Conservation (phyloP, 2,113 vertebrate genomes). For the Tylochromis polylepis region DNA sequence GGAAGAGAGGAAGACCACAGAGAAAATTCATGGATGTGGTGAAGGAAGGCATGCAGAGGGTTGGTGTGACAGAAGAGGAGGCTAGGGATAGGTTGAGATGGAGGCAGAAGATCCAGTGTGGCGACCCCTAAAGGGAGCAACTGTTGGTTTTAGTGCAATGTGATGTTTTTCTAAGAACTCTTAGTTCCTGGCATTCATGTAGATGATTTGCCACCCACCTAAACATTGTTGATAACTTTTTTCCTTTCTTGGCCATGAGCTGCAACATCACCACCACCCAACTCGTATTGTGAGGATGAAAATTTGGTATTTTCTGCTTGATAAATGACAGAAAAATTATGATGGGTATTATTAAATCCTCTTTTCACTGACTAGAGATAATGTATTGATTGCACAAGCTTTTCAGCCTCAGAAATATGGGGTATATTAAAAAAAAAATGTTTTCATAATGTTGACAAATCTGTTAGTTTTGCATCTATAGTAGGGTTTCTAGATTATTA, state of each 20-base stretch:
- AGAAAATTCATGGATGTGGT: neutral
- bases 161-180: neutral
- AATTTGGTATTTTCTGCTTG: neutral
- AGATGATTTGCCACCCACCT: fast-evolving
- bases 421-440: neutral
- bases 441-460: neutral
- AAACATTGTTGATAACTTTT: neutral
- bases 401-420: neutral
- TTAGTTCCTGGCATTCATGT: neutral
- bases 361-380: neutral
- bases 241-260: neutral
- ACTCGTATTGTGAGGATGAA: neutral
- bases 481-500: neutral
- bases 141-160: neutral
- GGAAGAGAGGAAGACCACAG: neutral
- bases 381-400: neutral
- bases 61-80: neutral
- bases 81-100: neutral
- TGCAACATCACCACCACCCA: neutral
- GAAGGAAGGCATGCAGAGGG: neutral
- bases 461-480: neutral
- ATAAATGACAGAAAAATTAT: neutral
- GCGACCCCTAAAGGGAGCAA: neutral
- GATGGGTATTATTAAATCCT: neutral
- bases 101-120: neutral